Conservation (phyloP, 2,113 vertebrate species). For the Leptosomus discolor region DNA sequence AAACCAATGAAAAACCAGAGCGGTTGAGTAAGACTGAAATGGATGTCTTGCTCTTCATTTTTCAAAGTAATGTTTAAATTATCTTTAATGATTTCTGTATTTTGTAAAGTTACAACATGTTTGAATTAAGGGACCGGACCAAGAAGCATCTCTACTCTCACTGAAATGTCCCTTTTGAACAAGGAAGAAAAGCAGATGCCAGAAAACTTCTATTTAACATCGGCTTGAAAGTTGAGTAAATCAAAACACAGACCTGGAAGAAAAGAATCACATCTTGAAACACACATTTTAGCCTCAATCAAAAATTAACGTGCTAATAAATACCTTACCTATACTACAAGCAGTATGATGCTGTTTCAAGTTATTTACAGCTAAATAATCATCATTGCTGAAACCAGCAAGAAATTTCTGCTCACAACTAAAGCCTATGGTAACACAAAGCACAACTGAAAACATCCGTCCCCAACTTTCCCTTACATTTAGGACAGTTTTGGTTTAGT, state of each 20-base stretch:
- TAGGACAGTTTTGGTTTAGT: background rate
- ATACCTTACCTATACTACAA: background rate
- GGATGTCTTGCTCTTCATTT: background rate
- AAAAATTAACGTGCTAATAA: background rate
- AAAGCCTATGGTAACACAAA: background rate
- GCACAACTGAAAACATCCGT: background rate
- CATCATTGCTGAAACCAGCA: background rate
- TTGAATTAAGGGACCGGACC: background rate
- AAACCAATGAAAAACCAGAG: background rate
- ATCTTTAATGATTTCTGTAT: background rate
- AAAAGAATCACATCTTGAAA: conserved; percentile 53
- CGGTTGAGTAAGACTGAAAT: background rate
- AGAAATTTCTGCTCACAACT: background rate
- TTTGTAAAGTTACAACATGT: background rate
- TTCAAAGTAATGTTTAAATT: background rate
- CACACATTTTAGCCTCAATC: background rate
- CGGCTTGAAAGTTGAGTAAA: conserved; percentile 44
- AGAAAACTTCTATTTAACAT: conserved; percentile 37
- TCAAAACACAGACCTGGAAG: conserved; percentile 45
- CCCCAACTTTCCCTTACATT: background rate
- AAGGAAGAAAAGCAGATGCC: conserved; percentile 31
- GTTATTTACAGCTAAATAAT: background rate
- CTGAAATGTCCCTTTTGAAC: background rate
- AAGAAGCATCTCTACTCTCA: background rate
- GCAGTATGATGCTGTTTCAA: background rate